These are phyloP conservation scores for Leguminivora glycinivorella DNA, from an alignment of 1,140 invertebrate genomes.

Conservation along the genomic window DNA sequence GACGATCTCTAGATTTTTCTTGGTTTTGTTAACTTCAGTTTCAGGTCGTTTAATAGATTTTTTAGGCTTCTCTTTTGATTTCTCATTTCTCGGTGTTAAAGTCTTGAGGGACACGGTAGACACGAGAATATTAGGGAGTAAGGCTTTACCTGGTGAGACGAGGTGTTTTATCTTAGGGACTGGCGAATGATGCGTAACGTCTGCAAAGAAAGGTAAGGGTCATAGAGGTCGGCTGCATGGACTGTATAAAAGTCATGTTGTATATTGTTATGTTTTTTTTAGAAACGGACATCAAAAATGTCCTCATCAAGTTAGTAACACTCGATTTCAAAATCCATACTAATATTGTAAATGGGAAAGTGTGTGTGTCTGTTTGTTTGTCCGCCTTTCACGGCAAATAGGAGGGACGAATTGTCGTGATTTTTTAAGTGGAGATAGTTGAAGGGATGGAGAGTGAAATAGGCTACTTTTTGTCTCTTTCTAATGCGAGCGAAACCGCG, in stretches of 20 bases:
- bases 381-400: too few relatives aligned
- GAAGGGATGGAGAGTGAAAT: too few relatives aligned
- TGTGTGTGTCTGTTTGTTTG: too few relatives aligned
- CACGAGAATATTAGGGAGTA: not conserved
- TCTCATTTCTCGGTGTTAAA: not conserved
- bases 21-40: conserved; percentile 32
- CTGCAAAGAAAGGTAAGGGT: not conserved
- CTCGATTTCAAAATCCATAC: too few relatives aligned
- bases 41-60: not conserved
- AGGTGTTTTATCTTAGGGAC: not conserved
- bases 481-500: too few relatives aligned
- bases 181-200: not conserved
- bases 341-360: too few relatives aligned
- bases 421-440: too few relatives aligned
- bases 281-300: not conserved
- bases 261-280: not conserved
- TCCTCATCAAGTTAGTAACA: not conserved
- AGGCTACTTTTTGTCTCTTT: too few relatives aligned
- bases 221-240: not conserved
- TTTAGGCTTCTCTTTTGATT: not conserved
- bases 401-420: too few relatives aligned
- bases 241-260: not conserved
- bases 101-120: not conserved
- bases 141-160: not conserved
- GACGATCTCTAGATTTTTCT: conserved; percentile 37